A percentile compares a stretch with the other conserved stretches of the same genome.
These are phyloP conservation scores for Zophobas atratus DNA, from an alignment of 1,140 invertebrate species.

Conservation along the genomic window DNA sequence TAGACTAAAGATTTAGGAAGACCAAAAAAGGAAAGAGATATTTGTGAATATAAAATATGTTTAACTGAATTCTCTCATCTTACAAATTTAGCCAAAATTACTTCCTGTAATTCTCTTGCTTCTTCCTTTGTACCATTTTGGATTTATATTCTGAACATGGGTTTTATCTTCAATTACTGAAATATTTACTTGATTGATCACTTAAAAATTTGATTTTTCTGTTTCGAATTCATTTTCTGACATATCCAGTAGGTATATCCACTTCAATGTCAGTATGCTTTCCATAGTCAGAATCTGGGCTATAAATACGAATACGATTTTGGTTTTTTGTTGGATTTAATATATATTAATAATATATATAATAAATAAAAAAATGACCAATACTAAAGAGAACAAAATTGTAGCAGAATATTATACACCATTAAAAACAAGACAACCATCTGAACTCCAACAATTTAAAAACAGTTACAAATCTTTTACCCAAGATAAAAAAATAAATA, in stretches of 20 bases:
- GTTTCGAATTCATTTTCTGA: constrained; percentile 8
- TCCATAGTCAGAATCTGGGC: background rate
- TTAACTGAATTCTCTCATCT: constrained; percentile 4
- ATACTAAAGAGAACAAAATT: too few relatives aligned
- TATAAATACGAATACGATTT: constrained; percentile 3
- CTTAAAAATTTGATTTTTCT: constrained; percentile 17
- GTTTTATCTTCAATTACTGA: constrained; percentile 10
- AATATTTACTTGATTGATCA: constrained; percentile 11
- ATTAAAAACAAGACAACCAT: too few relatives aligned
- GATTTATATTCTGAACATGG: constrained; percentile 6
- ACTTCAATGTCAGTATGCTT: constrained; percentile 3
- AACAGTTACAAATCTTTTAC: too few relatives aligned
- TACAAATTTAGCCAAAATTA: background rate
- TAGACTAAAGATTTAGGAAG: constrained; percentile 4
- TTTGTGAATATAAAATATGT: constrained; percentile 17
- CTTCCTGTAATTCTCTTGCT: constrained; percentile 4
- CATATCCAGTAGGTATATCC: constrained; percentile 11
- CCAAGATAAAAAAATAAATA: too few relatives aligned
- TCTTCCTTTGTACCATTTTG: constrained; percentile 10
- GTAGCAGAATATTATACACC: too few relatives aligned
- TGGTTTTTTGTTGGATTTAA: background rate
- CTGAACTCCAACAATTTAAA: too few relatives aligned
- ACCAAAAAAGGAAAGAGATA: constrained; percentile 6
- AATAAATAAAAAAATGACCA: too few relatives aligned
- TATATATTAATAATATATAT: background rate